Base-by-base conservation (phyloP, 2,888 invertebrate species). In the Cyclophora albipunctata region DNA sequence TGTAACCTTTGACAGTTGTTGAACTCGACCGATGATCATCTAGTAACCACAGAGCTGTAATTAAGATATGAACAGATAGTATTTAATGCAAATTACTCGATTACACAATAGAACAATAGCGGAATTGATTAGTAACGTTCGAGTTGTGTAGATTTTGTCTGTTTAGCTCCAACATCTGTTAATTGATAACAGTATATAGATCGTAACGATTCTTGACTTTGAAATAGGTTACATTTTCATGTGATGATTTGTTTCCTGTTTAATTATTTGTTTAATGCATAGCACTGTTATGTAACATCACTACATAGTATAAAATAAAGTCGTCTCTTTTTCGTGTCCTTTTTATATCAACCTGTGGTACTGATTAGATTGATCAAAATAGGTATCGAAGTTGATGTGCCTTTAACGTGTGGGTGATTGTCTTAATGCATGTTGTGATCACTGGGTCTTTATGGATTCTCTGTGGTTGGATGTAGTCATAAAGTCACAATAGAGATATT, bases 301-400 rank as follows among this genome's bases (percentile, higher is more conserved):
- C n/a, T n/a, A n/a, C n/a, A n/a, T n/a, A n/a, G n/a, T n/a, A n/a
- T n/a, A n/a, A n/a, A n/a, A n/a, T n/a, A n/a, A n/a, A n/a, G n/a
- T n/a, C n/a, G n/a, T n/a, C n/a, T n/a, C n/a, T n/a, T n/a, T n/a
- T n/a, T n/a, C n/a, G n/a, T n/a, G 49, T 50, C 46, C 50, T 55
- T 53, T 56, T 51, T 52, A 50, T 44, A 48, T 53, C 42, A 41
- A 53, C 49, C 44, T 45, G 44, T 2, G 20, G 20, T 20, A 20
- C 20, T 20, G 59, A 62, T 59, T 58, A 59, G 55, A 59, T 56
- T 48, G 54, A 53, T 37, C 6, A 34, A 50, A 47, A 48, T 55
- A 48, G n/a, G 37, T 34, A 34, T 51, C 6, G 49, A 50, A 40
- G 47, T 41, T 50, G 34, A 51, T 48, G 44, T 35, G 40, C 34